Conservation (phyloP, 2,888 invertebrate genomes). For the Loripinus fragilis region DNA sequence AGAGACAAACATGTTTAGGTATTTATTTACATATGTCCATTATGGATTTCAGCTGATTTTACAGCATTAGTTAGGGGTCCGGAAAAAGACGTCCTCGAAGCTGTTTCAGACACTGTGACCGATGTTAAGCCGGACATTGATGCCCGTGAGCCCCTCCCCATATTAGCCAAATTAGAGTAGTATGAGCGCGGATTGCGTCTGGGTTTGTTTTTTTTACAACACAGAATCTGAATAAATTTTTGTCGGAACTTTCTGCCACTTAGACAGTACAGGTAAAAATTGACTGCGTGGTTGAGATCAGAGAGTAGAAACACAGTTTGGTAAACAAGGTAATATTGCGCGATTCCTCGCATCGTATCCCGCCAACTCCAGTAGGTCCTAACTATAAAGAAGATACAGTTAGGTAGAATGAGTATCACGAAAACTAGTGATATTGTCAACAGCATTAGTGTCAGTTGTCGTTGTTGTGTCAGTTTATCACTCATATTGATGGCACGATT, state of each 20-base stretch:
- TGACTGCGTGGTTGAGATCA: slow-evolving; percentile 72
- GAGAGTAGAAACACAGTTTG: slow-evolving; percentile 66
- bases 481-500: slow-evolving; percentile 58
- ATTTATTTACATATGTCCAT: slow-evolving; percentile 1
- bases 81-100: neutral
- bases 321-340: slow-evolving; percentile 61
- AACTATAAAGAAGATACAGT: slow-evolving; percentile 72
- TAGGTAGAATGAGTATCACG: slow-evolving; percentile 70
- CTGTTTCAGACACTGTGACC: neutral
- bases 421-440: slow-evolving; percentile 71
- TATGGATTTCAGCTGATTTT: neutral
- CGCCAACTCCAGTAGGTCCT: slow-evolving; percentile 65
- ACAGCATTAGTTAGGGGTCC: neutral
- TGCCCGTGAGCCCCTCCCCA: neutral
- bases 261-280: slow-evolving; percentile 74
- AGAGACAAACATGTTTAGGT: too few species aligned
- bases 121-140: neutral
- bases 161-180: neutral
- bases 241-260: slow-evolving; percentile 68
- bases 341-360: slow-evolving; percentile 50
- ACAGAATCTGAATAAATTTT: slow-evolving; percentile 60
- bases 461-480: slow-evolving; percentile 68
- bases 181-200: slow-evolving; percentile 9
- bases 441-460: slow-evolving; percentile 75
- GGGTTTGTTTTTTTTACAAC: slow-evolving; percentile 32